Percentiles rank a stretch among this genome's conserved stretches.
phyloP scores from a whole-genome alignment of 30 jellyfish, hydroid and myxozoan genomes.

The Catostylus mosaicus region DNA sequence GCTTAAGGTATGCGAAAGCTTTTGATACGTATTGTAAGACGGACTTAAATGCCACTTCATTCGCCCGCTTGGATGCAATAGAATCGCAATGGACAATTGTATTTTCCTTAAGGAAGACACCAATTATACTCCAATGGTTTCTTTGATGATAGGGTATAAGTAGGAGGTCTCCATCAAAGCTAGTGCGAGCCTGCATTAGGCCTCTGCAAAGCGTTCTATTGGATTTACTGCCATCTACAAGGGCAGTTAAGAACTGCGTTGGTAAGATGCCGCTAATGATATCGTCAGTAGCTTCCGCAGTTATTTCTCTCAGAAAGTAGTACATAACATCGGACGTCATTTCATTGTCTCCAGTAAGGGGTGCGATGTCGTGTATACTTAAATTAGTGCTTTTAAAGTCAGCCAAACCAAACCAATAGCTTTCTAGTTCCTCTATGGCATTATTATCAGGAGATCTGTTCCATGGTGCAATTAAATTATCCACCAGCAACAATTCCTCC shows the following conservation, averaged over 20 bases:
- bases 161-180: too few species aligned
- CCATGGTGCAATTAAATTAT: neutral
- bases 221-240: neutral
- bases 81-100: too few species aligned
- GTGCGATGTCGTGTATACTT: neutral
- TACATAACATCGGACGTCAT: neutral
- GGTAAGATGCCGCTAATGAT: neutral
- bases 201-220: constrained; percentile 14
- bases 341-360: constrained; percentile 6
- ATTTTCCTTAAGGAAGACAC: too few species aligned
- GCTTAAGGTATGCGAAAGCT: too few species aligned
- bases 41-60: too few species aligned
- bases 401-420: neutral
- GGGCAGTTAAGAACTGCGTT: constrained; percentile 13
- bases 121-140: too few species aligned
- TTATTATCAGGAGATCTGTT: neutral
- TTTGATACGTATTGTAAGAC: too few species aligned
- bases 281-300: neutral
- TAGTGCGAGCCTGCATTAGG: too few species aligned
- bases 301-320: neutral
- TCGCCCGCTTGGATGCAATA: too few species aligned
- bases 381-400: neutral
- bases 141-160: too few species aligned
- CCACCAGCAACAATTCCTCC: neutral
- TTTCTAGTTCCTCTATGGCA: neutral